Conservation (phyloP, 2,888 invertebrate species). For the Oligia fasciuncula region DNA sequence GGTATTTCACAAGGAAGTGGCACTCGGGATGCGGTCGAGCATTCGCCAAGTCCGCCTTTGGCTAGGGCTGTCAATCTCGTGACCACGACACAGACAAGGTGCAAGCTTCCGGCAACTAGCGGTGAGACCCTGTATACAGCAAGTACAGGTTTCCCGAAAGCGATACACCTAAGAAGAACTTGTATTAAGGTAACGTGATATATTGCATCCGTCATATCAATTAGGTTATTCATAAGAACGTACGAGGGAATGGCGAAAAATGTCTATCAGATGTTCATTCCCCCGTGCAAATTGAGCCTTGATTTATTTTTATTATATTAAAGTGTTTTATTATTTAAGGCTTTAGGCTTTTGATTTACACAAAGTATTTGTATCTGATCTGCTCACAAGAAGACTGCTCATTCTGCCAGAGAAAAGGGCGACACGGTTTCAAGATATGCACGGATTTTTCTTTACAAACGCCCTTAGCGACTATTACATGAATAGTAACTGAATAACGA, state of each 20-base stretch:
- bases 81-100: constrained; percentile 69
- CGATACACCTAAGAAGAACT: constrained; percentile 65
- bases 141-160: constrained; percentile 69
- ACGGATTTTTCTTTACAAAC: constrained; percentile 3
- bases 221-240: constrained; percentile 15
- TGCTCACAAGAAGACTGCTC: constrained; percentile 26
- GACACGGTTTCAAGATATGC: constrained; percentile 30
- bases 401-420: constrained; percentile 26
- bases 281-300: not conserved
- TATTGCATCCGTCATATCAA: constrained; percentile 54
- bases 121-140: constrained; percentile 60
- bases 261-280: constrained; percentile 25
- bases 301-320: constrained; percentile 10
- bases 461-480: not conserved
- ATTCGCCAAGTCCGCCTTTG: constrained; percentile 68
- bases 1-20: constrained; percentile 75
- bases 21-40: constrained; percentile 65
- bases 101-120: constrained; percentile 79
- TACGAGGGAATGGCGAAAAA: constrained; percentile 30
- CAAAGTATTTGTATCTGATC: constrained; percentile 14
- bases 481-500: constrained; percentile 41
- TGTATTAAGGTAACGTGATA: constrained; percentile 57
- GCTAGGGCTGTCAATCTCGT: constrained; percentile 77
- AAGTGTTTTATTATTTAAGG: constrained; percentile 2
- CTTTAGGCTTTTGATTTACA: not conserved